Base-by-base conservation (phyloP, 2,797 vertebrate species). In the Presbytis comata region DNA sequence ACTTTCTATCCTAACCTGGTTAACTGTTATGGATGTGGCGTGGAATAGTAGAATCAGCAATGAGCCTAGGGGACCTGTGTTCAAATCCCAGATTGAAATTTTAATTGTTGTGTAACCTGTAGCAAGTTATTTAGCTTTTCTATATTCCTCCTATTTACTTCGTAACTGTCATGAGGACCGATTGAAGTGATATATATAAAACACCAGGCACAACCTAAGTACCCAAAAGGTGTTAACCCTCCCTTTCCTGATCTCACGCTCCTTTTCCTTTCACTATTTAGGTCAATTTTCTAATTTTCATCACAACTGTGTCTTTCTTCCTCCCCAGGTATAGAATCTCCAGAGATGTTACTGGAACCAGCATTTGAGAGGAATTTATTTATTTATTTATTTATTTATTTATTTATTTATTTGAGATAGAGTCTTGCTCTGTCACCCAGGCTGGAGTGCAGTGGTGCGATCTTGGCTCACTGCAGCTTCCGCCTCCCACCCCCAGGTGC, bases 41-140 rank as follows among this genome's bases (percentile, higher is more conserved):
- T 50, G 39, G 6, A 57, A 55, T 14, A 33, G 22, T 6, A 50
- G 39, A 89, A 70, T 84, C 76, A 84, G 21, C 28, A 64, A 55
- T 26, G 30, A 75, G n/a, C n/a, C 53, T 30, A 22, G 44, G 75
- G 72, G 36, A 50, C 10, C 8, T 41, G n/a, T n/a, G 41, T n/a
- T 95, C 48, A 88, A 76, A 91, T 46, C 48, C 41, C 41, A 88
- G 78, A 30, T 44, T 41, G 48, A 80, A 83, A 81, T 83, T 70
- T 59, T 86, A 86, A 88, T 50, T 75, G 17, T 36, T 67, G 8
- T 14, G 8, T 55, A 44, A 36, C 30, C 50, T 39, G 50, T 28
- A 75, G 59, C 17, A 88, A 84, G 61, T 36, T 53, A 81, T 53
- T 83, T 64, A 80, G 33, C 16, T 57, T 95, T 36, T 90, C 55